Conservation (phyloP, 1,140 invertebrate genomes). For the Doryteuthis pealeii region DNA sequence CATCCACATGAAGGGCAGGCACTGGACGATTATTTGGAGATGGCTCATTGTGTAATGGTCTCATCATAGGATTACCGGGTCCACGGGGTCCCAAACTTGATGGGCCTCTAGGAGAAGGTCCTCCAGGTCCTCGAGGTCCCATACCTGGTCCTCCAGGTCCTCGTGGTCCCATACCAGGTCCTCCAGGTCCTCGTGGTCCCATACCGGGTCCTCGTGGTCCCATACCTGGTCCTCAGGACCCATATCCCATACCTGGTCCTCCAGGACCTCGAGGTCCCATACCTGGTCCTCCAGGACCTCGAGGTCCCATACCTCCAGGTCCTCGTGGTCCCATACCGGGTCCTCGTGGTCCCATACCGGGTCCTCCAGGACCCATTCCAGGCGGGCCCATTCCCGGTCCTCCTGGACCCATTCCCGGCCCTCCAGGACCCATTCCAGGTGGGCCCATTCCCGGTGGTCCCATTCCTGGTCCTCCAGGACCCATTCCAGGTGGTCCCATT, state of each 20-base stretch:
- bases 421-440: background rate
- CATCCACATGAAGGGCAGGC: too few relatives aligned
- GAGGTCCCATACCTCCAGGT: background rate
- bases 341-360: background rate
- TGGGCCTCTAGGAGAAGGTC: background rate
- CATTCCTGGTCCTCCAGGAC: background rate
- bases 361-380: background rate
- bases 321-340: too few relatives aligned
- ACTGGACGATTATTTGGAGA: background rate
- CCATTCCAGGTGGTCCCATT: background rate
- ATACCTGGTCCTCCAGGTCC: background rate
- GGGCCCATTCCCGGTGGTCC: background rate
- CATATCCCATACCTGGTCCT: background rate
- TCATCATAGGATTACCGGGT: background rate
- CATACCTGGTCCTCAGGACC: background rate
- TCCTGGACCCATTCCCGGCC: background rate
- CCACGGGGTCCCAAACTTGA: background rate
- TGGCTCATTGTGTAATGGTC: background rate
- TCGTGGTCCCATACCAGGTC: background rate
- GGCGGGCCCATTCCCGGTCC: background rate
- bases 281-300: background rate
- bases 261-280: background rate
- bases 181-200: background rate
- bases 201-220: background rate
- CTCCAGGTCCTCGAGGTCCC: too few relatives aligned